Evolutionary conservation across 2,888 invertebrate species (phyloP), one percentile per base, ranked within the genome.

Genomic region (Mayetiola destructor): DNA sequence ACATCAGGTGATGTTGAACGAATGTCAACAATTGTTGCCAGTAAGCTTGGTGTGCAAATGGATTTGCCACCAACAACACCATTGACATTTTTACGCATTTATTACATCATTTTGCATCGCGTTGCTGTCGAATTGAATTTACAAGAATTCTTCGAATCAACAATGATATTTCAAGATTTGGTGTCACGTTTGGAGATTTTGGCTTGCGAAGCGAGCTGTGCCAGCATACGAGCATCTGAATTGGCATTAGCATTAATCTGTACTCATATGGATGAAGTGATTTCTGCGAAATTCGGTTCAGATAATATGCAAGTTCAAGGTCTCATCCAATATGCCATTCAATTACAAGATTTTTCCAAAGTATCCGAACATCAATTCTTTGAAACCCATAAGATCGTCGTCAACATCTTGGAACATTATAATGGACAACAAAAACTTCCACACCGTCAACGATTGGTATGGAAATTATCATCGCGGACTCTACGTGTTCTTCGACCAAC

Each of bases 1-100:
- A 87, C 88, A 27, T 80, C 84, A 56, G 82, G 88, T 64, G 92
- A 92, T 75, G 80, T 92, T 66, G 74, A 80, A 21, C 84, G 93
- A 62, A 93, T 93, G 92, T 85, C 89, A 58, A 79, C 80, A 59
- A 83, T 90, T 59, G 30, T 93, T 64, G 78, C 77, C 20, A 81
- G 82, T 72, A 92, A 92, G 74, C 76, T 89, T 64, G 81, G 81
- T 62, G 78, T 80, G 60, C 74, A 76, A 60, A 76, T 76, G 61
- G 77, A 76, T 57, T 75, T 77, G 56, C 72, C 76, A 56, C 77
- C 79, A 3, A 73, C 80, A 59, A 84, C 82, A 1, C 76, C 84
- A 56, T 76, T 82, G 60, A 79, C 80, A 68, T 86, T 85, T 75
- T 76, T 88, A 64, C 77, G 80, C 16, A 74, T 86, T 62, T 78